These are phyloP conservation scores for Willowsia nigromaculata DNA, from an alignment of 2,888 invertebrate species.

Conservation along the genomic window DNA sequence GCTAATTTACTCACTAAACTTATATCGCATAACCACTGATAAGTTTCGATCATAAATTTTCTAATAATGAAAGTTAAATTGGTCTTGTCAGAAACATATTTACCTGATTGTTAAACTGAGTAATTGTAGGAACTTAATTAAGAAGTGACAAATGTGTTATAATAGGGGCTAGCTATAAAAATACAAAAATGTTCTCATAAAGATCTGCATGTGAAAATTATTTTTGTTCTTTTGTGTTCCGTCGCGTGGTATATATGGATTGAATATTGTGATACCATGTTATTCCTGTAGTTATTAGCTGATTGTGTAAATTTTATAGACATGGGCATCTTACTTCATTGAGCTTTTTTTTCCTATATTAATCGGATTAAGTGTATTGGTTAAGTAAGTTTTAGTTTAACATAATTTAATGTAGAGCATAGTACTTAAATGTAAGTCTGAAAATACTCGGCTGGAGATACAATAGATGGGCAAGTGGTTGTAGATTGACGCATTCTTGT, in stretches of 20 bases:
- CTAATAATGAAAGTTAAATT: too few species aligned
- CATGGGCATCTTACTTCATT: too few species aligned
- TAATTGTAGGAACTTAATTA: too few species aligned
- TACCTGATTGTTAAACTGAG: too few species aligned
- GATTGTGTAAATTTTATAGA: not conserved
- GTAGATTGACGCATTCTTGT: not conserved
- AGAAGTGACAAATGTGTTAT: too few species aligned
- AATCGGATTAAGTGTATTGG: too few species aligned
- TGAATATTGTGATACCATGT: slow-evolving; percentile 1
- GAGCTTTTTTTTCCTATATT: too few species aligned
- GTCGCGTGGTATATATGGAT: not conserved
- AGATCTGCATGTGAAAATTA: not conserved
- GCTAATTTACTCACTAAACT: not conserved
- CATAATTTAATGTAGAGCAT: too few species aligned
- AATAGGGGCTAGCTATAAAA: not conserved
- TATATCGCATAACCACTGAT: too few species aligned
- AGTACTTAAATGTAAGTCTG: not conserved
- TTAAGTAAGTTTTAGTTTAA: too few species aligned
- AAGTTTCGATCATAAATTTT: too few species aligned
- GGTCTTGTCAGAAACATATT: not conserved
- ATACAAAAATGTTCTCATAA: not conserved
- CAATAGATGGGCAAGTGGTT: not conserved
- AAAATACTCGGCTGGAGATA: not conserved
- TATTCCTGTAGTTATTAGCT: not conserved
- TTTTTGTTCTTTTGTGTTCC: not conserved